Evolutionary conservation across 2,888 invertebrate genomes (phyloP), one percentile per base, ranked within the genome.

Genomic region (Epicampocera succincta): DNA sequence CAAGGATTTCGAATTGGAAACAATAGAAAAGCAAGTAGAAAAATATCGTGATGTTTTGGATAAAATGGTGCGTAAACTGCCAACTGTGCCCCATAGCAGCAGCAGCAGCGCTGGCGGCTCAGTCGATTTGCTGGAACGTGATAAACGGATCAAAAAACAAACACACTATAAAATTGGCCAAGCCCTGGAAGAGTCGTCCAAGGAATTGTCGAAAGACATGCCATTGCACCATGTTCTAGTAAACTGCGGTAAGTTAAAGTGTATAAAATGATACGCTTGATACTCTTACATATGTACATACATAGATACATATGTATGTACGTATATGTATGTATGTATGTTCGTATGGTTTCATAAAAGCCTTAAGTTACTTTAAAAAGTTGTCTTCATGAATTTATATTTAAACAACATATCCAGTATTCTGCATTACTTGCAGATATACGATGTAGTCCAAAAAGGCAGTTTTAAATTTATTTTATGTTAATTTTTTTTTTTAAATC

Each of bases 81-180:
- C 89, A 66, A 86, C 89, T 8, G 78, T 87, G 12, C 56, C 78
- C n/a, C 65, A 58, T 69, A 87, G 85, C 84, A 77, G 77, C 48
- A 77, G 68, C 25, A 69, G n/a, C 25, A 58, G 50, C 46, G 29
- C 50, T 29, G 87, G 84, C 82, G 86, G 87, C 33, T 84, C 83
- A 17, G 85, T 87, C 29, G 88, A 86, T 74, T 85, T 66, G 13
- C 93, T 93, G 46, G 93, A 94, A 61, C 92, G 94, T 86, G 96
- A 96, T 85, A 95, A 95, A 90, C 92, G 94, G 85, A 92, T 93
- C 93, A 97, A 96, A 93, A 98, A 98, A 92, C 94, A 96, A 85
- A 95, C 96, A 5, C 98, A 98, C 89, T 95, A 95, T 89, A 92
- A 94, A 83, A 92, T 98, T 73, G 96, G 95, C 1, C 92, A 94